phyloP scores from a whole-genome alignment of 1,140 invertebrate genomes.

The Cardiocondyla obscurior region DNA sequence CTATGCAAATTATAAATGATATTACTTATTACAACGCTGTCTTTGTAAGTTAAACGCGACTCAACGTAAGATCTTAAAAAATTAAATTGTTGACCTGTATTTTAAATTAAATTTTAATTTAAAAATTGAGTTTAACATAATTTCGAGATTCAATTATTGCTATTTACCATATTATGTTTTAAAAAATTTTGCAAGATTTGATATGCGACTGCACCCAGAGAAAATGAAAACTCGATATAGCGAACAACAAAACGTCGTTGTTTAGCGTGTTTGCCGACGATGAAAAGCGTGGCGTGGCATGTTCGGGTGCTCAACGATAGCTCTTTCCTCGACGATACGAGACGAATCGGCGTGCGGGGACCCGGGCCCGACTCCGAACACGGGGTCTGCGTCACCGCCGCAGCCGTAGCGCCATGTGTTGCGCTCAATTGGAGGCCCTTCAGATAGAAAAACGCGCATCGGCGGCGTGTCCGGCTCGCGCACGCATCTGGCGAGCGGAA shows the following conservation, averaged over 20 bases:
- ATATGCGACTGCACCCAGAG: too few species aligned
- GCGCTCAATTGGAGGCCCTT: constrained; percentile 75
- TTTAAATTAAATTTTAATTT: too few species aligned
- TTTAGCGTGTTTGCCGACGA: constrained; percentile 57
- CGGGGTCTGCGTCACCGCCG: constrained; percentile 11
- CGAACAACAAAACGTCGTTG: constrained; percentile 55
- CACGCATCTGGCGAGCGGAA: constrained; percentile 82
- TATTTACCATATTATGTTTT: too few species aligned
- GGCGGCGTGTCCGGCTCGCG: constrained; percentile 63
- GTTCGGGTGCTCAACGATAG: background rate
- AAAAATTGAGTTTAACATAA: too few species aligned
- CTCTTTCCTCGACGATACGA: constrained; percentile 61
- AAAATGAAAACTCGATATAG: too few species aligned
- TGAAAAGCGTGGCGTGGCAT: constrained; percentile 63
- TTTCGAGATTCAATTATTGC: too few species aligned
- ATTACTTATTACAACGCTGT: too few species aligned
- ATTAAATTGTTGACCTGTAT: too few species aligned
- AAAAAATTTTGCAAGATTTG: too few species aligned
- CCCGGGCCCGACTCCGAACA: constrained; percentile 49
- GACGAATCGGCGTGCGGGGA: constrained; percentile 70
- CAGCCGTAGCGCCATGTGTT: constrained; percentile 77
- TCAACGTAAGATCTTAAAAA: too few species aligned
- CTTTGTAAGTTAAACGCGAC: too few species aligned
- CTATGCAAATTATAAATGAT: too few species aligned
- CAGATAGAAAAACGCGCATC: constrained; percentile 79